phyloP scores from a whole-genome alignment of 2,797 vertebrate genomes.

The Jordanella pulchra region DNA sequence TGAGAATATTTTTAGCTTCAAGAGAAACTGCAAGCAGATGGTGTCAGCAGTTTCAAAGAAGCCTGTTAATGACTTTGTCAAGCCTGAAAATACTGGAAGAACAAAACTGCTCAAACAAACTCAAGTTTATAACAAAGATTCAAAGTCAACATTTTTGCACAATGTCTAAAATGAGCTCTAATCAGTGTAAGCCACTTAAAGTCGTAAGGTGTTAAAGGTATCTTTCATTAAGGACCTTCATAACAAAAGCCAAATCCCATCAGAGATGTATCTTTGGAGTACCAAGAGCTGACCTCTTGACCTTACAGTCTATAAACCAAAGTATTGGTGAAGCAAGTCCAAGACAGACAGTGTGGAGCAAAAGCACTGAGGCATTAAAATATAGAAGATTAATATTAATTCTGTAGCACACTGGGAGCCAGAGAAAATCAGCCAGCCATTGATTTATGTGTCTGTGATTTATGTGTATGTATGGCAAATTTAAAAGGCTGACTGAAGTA shows the following conservation, averaged over 20 bases:
- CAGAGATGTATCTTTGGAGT: not conserved
- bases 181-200: not conserved
- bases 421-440: too few relatives aligned
- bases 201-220: not conserved
- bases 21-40: constrained; percentile 11
- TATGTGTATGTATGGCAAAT: too few relatives aligned
- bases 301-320: not conserved
- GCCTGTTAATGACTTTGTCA: constrained; percentile 30
- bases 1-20: constrained; percentile 46
- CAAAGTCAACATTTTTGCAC: not conserved
- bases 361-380: too few relatives aligned
- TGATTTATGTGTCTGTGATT: too few relatives aligned
- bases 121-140: constrained; percentile 4
- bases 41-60: constrained; percentile 30
- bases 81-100: constrained; percentile 17
- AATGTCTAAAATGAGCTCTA: not conserved
- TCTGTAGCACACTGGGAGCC: too few relatives aligned
- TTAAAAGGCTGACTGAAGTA: too few relatives aligned
- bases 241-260: not conserved
- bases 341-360: not conserved
- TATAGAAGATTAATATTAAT: too few relatives aligned
- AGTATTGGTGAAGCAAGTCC: not conserved
- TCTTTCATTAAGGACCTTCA: not conserved
- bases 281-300: not conserved
- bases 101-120: constrained; percentile 3